Evolutionary conservation across 2,113 vertebrate genomes (phyloP), one percentile per base, ranked within the genome.

Genomic region (Halichoeres trimaculatus): DNA sequence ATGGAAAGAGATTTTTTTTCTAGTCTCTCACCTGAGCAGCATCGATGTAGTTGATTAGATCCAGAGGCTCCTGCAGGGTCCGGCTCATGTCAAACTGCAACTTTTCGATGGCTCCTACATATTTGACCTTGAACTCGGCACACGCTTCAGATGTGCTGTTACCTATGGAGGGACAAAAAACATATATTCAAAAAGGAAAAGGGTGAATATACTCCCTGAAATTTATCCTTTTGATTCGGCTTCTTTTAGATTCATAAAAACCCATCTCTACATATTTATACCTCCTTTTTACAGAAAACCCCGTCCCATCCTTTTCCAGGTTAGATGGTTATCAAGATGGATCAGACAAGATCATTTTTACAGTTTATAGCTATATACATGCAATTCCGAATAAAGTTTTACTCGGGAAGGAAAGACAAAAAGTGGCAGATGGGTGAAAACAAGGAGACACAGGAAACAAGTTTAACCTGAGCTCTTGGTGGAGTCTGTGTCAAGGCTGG

Each of bases 21-120:
- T 17, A 35, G 51, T 11, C 6, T 20, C 80, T 95, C 90, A 99
- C 98, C 96, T 99, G 98, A 53, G 97, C 96, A 20, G 96, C 93
- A 75, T 99, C 98, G 38, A 99, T 98, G 34, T 97, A 99, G 86
- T 96, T 98, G 86, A 99, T 98, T 80, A 99, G 94, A 83, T 99
- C 97, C 79, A 97, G 72, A 1, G 98, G 96, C 48, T 96, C 96
- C 83, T 98, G 95, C 0, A 99, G 95, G 70, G 83, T 92, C 83
- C 93, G 94, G 87, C 95, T 96, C 83, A 98, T 96, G 13, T 94
- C 94, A 56, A 94, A 91, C 75, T 95, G 95, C 80, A 99, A 41
- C 73, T 95, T 97, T 92, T 98, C 96, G 64, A 99, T 95, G 75
- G 95, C 95, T 78, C 98, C 98, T 71, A 99, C 95, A 62, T 99